phyloP scores from a whole-genome alignment of 2,888 invertebrate genomes.

The Leptogaster cylindrica region DNA sequence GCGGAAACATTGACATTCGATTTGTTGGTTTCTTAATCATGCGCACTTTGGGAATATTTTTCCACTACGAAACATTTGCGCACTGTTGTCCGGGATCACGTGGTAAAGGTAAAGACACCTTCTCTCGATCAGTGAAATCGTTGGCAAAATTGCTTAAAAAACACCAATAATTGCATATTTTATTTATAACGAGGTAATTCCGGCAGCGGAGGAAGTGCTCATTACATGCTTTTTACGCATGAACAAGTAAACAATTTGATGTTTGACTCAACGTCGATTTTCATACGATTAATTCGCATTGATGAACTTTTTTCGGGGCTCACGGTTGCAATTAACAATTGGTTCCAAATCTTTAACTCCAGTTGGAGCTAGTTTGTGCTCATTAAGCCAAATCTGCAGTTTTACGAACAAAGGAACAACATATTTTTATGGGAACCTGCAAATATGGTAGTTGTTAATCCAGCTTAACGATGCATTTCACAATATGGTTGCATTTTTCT shows the following conservation, averaged over 20 bases:
- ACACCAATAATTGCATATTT: constrained; percentile 15
- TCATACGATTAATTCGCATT: no score
- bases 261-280: no score
- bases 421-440: no score
- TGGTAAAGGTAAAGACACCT: not conserved
- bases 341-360: no score
- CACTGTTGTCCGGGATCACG: not conserved
- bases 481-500: no score
- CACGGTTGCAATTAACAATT: no score
- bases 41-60: constrained; percentile 5
- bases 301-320: no score
- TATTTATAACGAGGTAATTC: constrained; percentile 15
- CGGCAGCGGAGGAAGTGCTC: constrained; percentile 12
- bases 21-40: constrained; percentile 38
- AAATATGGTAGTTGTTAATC: no score
- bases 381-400: no score
- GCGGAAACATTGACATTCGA: constrained; percentile 34
- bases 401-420: no score
- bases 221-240: constrained; percentile 23
- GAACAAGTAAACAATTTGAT: not conserved
- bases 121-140: not conserved
- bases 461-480: no score
- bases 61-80: not conserved
- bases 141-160: constrained; percentile 30
- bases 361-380: no score